phyloP scores from a whole-genome alignment of 2,113 vertebrate genomes.

The Geococcyx californianus region DNA sequence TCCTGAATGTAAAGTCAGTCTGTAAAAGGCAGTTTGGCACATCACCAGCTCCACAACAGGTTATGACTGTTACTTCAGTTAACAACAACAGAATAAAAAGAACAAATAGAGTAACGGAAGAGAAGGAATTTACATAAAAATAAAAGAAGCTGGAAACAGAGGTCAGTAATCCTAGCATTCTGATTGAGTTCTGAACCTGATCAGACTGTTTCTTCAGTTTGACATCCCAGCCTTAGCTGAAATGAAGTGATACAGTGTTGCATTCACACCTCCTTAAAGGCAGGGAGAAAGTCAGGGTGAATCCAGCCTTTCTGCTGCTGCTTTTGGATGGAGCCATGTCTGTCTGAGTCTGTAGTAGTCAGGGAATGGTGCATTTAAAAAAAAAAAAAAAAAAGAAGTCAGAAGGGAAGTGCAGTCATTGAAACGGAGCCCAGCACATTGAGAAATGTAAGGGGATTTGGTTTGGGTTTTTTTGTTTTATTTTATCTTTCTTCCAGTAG shows the following conservation, averaged over 20 bases:
- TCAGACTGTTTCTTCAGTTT: not conserved
- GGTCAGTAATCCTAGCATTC: not conserved
- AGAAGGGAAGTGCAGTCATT: not conserved
- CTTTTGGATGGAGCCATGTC: not conserved
- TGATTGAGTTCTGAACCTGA: not conserved
- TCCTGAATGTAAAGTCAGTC: not conserved
- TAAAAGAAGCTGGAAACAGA: not conserved
- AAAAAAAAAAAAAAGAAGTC: not conserved
- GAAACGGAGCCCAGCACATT: not conserved
- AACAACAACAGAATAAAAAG: constrained; percentile 3
- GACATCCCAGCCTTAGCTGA: not conserved
- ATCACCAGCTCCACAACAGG: not conserved
- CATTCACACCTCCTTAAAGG: not conserved
- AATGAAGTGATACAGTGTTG: not conserved
- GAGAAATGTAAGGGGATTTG: not conserved
- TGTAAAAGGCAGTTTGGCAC: not conserved
- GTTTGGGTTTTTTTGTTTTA: not conserved
- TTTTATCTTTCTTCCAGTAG: not conserved
- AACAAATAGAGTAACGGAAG: not conserved
- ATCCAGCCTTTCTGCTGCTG: not conserved
- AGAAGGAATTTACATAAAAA: not conserved
- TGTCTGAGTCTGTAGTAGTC: not conserved
- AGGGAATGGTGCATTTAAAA: not conserved
- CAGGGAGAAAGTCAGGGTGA: not conserved
- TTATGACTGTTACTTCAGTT: not conserved